A percentile compares a stretch with the other conserved stretches of the same genome.
Evolutionary conservation across 2,888 invertebrate species (phyloP).

Genomic region (Megaustenia siamemsis): DNA sequence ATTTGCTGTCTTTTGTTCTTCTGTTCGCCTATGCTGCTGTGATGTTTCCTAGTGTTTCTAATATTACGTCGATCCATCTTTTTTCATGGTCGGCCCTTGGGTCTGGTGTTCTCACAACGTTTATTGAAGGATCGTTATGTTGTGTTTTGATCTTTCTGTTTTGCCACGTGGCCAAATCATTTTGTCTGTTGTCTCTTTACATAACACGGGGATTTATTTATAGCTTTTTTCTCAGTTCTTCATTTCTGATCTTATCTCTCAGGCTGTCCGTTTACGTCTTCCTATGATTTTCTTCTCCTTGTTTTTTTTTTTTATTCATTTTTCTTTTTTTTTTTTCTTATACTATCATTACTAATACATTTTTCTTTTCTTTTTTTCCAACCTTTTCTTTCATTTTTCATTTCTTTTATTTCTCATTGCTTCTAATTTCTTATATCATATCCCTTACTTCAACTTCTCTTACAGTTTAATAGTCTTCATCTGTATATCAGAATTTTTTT

Average conservation of each 20-base stretch:
- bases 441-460: neutral
- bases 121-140: neutral
- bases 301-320: neutral
- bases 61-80: too few species aligned
- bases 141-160: neutral
- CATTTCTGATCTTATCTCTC: neutral
- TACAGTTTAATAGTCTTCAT: neutral
- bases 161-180: neutral
- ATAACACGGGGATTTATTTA: too few species aligned
- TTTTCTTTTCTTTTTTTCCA: too few species aligned
- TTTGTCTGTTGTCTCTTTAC: too few species aligned
- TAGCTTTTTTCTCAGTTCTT: too few species aligned
- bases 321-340: neutral
- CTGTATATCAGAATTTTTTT: neutral
- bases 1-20: too few species aligned
- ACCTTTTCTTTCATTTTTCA: too few species aligned
- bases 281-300: neutral
- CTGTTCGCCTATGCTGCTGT: too few species aligned
- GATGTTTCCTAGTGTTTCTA: too few species aligned
- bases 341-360: neutral
- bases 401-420: too few species aligned
- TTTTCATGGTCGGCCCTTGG: too few species aligned
- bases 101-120: too few species aligned
- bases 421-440: neutral
- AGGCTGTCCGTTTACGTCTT: neutral